Conservation (phyloP, 2,888 invertebrate genomes). For the Odontocerum albicorne region DNA sequence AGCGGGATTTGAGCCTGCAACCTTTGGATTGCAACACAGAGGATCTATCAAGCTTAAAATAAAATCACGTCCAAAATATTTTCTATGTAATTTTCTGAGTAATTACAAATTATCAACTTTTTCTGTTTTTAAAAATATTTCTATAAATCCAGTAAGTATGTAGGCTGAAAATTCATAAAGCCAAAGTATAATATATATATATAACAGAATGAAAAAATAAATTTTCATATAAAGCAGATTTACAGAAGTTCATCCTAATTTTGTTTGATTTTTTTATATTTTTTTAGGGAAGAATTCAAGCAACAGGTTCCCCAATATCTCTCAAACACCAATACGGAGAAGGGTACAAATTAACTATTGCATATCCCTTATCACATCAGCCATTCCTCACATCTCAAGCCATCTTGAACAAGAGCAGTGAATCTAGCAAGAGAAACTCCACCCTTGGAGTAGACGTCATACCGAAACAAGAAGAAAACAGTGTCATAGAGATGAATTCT, state of each 20-base stretch:
- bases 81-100: too few species aligned
- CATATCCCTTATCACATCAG: constrained; percentile 42
- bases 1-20: too few species aligned
- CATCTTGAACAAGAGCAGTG: constrained; percentile 4
- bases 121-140: too few species aligned
- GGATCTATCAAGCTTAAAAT: too few species aligned
- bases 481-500: constrained; percentile 42
- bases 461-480: constrained; percentile 22
- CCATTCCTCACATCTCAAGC: constrained; percentile 4
- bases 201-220: too few species aligned
- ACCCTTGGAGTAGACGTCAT: background rate
- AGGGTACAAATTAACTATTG: constrained; percentile 57
- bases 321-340: constrained; percentile 59
- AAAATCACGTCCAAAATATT: too few species aligned
- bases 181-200: too few species aligned
- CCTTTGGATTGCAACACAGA: too few species aligned
- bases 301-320: constrained; percentile 59
- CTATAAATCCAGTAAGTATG: too few species aligned
- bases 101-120: too few species aligned
- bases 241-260: background rate
- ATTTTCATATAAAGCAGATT: too few species aligned
- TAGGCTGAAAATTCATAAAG: too few species aligned
- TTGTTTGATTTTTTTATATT: constrained; percentile 3
- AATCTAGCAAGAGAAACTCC: constrained; percentile 5
- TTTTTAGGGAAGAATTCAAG: constrained; percentile 57